These are phyloP conservation scores for Petrocephalus zakoni DNA, from an alignment of 2,113 vertebrate genomes.

Conservation along the genomic window DNA sequence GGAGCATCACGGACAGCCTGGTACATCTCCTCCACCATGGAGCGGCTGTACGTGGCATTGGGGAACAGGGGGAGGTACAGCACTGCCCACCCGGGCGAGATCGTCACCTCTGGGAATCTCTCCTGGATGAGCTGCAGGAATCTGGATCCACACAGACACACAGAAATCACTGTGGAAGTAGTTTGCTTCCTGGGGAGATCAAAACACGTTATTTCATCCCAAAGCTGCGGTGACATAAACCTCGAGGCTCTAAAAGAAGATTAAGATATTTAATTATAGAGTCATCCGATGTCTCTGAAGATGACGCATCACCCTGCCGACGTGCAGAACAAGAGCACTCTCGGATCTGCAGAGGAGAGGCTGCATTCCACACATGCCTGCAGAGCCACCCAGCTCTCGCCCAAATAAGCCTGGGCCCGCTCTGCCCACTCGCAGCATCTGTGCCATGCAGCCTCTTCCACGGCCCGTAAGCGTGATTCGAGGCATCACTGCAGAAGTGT, in stretches of 20 bases:
- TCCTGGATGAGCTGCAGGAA: conserved; percentile 66
- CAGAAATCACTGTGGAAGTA: not conserved
- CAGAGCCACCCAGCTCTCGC: not conserved
- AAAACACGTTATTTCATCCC: not conserved
- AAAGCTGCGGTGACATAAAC: not conserved
- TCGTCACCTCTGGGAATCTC: conserved; percentile 67
- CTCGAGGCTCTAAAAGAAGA: not conserved
- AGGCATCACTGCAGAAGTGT: not conserved
- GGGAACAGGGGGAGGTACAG: conserved; percentile 47
- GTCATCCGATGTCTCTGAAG: not conserved
- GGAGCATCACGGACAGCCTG: conserved; percentile 47
- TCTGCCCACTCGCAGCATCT: not conserved
- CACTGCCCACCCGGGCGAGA: conserved; percentile 75
- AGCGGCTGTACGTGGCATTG: conserved; percentile 50
- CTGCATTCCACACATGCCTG: not conserved
- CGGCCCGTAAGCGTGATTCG: not conserved
- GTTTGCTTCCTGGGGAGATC: not conserved
- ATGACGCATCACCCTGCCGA: not conserved
- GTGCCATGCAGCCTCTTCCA: not conserved
- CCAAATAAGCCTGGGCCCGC: not conserved
- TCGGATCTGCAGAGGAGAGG: not conserved
- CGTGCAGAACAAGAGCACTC: not conserved
- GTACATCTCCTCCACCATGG: conserved; percentile 73
- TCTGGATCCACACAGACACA: conserved; percentile 46
- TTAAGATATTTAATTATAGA: not conserved